Evolutionary conservation across 1,140 invertebrate genomes (phyloP).

Genomic region (Drosophila kanapiae): DNA sequence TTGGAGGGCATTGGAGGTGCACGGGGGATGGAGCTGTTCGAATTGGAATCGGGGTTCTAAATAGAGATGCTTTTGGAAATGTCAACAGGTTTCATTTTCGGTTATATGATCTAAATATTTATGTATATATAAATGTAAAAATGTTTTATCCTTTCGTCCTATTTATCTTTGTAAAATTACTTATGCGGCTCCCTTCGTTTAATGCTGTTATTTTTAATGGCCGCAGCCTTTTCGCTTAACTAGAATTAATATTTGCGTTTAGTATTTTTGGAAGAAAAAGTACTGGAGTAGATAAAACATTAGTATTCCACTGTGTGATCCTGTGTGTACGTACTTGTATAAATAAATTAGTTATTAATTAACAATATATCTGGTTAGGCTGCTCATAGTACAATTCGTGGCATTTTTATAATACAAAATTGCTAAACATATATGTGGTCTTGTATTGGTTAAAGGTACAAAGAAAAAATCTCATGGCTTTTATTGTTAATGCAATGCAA

Average conservation of each 20-base stretch:
- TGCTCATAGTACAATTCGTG: constrained; percentile 64
- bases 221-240: constrained; percentile 7
- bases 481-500: constrained; percentile 21
- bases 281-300: constrained; percentile 60
- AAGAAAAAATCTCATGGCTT: constrained; percentile 75
- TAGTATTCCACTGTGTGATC: constrained; percentile 33
- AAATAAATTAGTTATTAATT: constrained; percentile 78
- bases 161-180: constrained; percentile 37
- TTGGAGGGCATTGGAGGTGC: constrained; percentile 59
- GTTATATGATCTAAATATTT: constrained; percentile 45
- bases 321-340: constrained; percentile 27
- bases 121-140: constrained; percentile 69
- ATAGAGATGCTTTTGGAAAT: constrained; percentile 43
- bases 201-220: constrained; percentile 31
- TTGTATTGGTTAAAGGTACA: constrained; percentile 64
- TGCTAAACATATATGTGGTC: constrained; percentile 47
- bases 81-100: constrained; percentile 40
- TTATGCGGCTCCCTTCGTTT: constrained; percentile 42
- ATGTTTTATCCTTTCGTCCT: constrained; percentile 30
- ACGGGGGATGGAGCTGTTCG: constrained; percentile 25
- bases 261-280: constrained; percentile 58
- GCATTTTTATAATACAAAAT: constrained; percentile 53
- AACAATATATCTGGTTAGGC: constrained; percentile 63
- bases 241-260: constrained; percentile 47
- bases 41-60: constrained; percentile 26